Base-by-base conservation (phyloP, 1,140 invertebrate genomes). In the Oncopeltus fasciatus region DNA sequence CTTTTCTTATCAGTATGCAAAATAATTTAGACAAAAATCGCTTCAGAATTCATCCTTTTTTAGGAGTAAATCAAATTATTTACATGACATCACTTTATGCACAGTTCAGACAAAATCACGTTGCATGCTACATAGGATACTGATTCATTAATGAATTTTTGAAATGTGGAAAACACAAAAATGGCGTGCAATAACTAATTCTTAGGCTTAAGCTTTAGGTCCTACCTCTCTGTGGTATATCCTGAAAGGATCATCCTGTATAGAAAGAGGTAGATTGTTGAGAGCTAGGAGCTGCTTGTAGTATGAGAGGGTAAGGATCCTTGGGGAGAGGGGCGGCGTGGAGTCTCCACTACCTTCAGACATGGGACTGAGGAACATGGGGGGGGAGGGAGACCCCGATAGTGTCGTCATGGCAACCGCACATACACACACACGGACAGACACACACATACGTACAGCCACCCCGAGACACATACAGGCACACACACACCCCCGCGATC, bases 211-310 rank as follows among this genome's bases (percentile, higher is more conserved):
- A n/a, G n/a, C n/a, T n/a, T n/a, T n/a, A n/a, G n/a, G n/a, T 38
- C 49, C 14, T 53, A 53, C 49, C 49, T 53, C 49, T 24, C 49
- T 53, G 18, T 53, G 49, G 49, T 53, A 53, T 53, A 53, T 53
- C 49, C 49, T 53, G 61, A 62, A 62, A 26, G 61, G 61, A 38
- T 62, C 61, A 62, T 62, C 61, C 51, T 62, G 61, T 14, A 62
- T 18, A n/a, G 61, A 62, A 20, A 62, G 29, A 33, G 60, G 60
- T 21, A 62, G 31, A 26, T 53, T 53, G 0, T 24, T 24, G 12
- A 68, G 68, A 5, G 69, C 69, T 16, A 70, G 49, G 33, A 70
- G 61, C 33, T 68, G 67, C 51, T 70, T 70, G 59, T 70, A 70
- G 63, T 70, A 70, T 12, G 62, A 51, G 21, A 59, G 43, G 18